Evolutionary conservation across 2,113 vertebrate species (phyloP), one percentile per base, ranked within the genome.

Genomic region (Paralichthys olivaceus): DNA sequence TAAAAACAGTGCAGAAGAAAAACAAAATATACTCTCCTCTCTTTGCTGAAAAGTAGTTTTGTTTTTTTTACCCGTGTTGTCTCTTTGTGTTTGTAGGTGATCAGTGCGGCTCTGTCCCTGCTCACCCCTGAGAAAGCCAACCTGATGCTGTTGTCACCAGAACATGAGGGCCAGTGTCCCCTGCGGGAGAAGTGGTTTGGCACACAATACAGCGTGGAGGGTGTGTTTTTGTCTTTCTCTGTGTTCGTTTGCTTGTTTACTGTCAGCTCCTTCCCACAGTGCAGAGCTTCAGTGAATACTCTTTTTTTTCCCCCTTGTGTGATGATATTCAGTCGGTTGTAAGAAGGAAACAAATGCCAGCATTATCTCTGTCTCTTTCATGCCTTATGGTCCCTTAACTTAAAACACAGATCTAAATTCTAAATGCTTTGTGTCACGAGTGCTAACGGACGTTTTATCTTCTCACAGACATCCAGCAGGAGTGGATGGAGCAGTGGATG

Each of bases 121-220:
- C 94, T 99, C 69, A 95, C 93, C 77, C 97, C 97, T 45, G 95
- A 96, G 79, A 96, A 92, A 89, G 96, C 96, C 79, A 99, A 99
- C 89, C 92, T 99, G 14, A 95, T 98, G 91, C 87, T 99, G 72
- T 88, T 99, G 71, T 99, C 98, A 71, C 97, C 97, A 80, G 94
- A 96, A 89, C 96, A 99, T 1, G 96, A 99, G 86, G 97, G 96
- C 88, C 95, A 88, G 60, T 99, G 97, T 90, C 90, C 93, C 55
- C 94, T 96, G 20, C 95, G 93, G 80, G 98, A 99, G 93, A 96
- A 94, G 89, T 99, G 97, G 97, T 99, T 99, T 93, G 97, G 97
- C 57, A 98, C 98, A 0, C 96, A 96, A 32, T 99, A 99, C 92
- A 96, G 93, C 34, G n/a, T 95, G 84, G 96, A 98, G 95, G 97